Percentiles rank a stretch among this genome's conserved stretches.
phyloP scores from a whole-genome alignment of 2,888 invertebrate species.

The Bimastos eiseni region DNA sequence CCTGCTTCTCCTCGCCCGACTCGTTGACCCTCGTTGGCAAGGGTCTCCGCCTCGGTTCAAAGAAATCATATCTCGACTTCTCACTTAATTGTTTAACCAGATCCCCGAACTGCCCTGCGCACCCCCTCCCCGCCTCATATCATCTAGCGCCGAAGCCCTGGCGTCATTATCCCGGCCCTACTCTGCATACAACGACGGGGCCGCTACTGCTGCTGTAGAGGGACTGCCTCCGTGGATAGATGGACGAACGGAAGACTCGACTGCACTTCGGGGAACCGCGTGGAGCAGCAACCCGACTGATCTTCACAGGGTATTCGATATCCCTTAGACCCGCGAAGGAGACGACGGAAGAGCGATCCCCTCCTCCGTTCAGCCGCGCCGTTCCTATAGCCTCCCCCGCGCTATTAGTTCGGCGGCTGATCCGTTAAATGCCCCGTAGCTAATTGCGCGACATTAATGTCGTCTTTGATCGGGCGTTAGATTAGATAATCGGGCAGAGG shows the following conservation, averaged over 20 bases:
- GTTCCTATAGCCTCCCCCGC: neutral
- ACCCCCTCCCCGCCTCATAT: neutral
- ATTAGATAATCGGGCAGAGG: constrained; percentile 15
- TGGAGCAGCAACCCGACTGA: neutral
- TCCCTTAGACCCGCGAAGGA: neutral
- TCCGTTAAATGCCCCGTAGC: constrained; percentile 1
- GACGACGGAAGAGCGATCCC: neutral
- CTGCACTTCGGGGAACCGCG: constrained; percentile 13
- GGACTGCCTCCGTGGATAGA: neutral
- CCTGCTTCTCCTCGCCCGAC: neutral
- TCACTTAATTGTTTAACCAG: constrained; percentile 18
- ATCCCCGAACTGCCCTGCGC: neutral
- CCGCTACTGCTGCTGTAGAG: neutral
- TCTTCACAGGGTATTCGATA: neutral
- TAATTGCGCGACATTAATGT: constrained; percentile 3
- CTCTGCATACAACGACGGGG: neutral
- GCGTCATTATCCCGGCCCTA: neutral
- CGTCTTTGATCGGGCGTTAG: constrained; percentile 15
- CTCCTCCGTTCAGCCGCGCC: neutral
- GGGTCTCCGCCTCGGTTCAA: neutral
- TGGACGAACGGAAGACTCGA: neutral
- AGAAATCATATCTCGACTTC: constrained; percentile 4
- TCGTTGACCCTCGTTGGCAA: neutral
- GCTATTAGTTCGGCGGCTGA: neutral
- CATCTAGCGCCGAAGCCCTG: neutral